Base-by-base conservation (phyloP, 2,888 invertebrate species). In the Dendrolimus houi region DNA sequence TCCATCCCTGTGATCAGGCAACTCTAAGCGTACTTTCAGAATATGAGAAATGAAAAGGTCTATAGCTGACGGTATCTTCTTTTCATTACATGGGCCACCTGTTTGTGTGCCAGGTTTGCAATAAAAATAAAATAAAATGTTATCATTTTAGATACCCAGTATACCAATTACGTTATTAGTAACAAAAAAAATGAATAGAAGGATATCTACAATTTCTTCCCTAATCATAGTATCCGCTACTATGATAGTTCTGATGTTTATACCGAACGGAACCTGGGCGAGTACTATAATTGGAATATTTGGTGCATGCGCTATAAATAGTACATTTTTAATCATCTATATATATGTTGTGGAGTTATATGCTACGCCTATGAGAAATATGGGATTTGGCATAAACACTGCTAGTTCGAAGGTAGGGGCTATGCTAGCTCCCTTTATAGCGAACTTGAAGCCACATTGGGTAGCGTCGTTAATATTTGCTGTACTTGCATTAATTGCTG, bases 341-440 rank as follows among this genome's bases (percentile, higher is more conserved):
- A 64, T 83, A 9, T 75, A 74, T 52, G 71, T 69, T 0, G 74
- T 77, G 8, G 84, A 85, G 58, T 58, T 83, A n/a, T 85, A 75
- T 60, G 83, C 85, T 7, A 85, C 85, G 0, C 67, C 76, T 10
- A 63, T 84, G 47, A 75, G 85, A 40, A 82, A 75, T 52, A 85
- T 81, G 81, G 79, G 75, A 0, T 74, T 73, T 10, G 76, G 81
- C 53, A 41, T 78, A 3, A 70, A 70, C 17, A 72, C 77, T 2
- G 67, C 70, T 53, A 81, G 77, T 29, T 71, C 75, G 0, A 80
- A 79, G 59, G 41, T 79, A 1, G 84, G 81, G 8, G 80, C 77
- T 0, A 81, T 79, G 70, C 52, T 77, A 1, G 77, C 83, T 1
- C 83, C 83, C 1, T 83, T 82, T 60, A 62, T 82, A 29, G 81